phyloP scores from a whole-genome alignment of 2,888 invertebrate species.

The Sphinx pinastri region DNA sequence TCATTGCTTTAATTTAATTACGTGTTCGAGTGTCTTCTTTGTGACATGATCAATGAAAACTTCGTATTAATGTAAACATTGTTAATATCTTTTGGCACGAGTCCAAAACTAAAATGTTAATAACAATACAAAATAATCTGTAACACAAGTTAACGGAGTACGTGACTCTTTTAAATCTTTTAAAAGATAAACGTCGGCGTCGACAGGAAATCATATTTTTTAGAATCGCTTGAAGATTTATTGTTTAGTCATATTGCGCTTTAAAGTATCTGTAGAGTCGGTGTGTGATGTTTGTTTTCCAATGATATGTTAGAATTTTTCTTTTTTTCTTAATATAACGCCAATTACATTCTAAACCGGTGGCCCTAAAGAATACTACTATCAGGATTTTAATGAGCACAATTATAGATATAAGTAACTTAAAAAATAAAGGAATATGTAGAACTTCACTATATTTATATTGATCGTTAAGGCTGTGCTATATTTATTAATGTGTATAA shows the following conservation, averaged over 20 bases:
- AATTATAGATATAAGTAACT: no score
- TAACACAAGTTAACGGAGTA: slow-evolving; percentile 24
- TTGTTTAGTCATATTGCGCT: neutral
- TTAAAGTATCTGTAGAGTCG: neutral
- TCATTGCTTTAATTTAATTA: slow-evolving; percentile 8
- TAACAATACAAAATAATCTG: slow-evolving; percentile 25
- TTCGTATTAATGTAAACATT: slow-evolving; percentile 7
- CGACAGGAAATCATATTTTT: neutral
- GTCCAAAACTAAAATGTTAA: slow-evolving; percentile 32
- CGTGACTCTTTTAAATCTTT: slow-evolving; percentile 3
- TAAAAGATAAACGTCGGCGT: slow-evolving; percentile 2
- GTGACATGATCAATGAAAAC: slow-evolving; percentile 24
- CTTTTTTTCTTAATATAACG: no score
- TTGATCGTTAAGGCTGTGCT: no score
- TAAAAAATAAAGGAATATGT: no score
- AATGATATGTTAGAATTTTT: neutral
- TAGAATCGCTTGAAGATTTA: neutral
- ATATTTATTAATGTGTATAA: no score
- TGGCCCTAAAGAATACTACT: no score
- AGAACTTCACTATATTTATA: no score
- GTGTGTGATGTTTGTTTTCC: no score
- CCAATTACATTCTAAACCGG: neutral
- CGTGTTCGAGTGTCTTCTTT: slow-evolving; percentile 18
- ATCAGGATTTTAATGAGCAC: no score
- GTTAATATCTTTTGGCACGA: slow-evolving; percentile 33